A percentile compares a stretch with the other conserved stretches of the same genome.
Conservation (phyloP, 1,140 invertebrate species). For the Uloborus diversus region DNA sequence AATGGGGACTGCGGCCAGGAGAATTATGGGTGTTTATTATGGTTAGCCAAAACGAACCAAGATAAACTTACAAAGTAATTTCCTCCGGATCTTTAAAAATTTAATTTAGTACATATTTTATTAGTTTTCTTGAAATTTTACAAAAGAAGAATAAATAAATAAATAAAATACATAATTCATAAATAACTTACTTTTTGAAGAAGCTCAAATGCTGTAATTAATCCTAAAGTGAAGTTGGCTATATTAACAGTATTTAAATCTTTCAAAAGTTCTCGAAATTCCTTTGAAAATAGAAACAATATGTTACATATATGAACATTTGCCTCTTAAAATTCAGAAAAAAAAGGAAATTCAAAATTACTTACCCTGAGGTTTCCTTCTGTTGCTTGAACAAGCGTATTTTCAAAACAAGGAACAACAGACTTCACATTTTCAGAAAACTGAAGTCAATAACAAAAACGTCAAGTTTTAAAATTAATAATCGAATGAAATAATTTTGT, state of each 20-base stretch:
- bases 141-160: no score
- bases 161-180: no score
- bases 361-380: conserved; percentile 83
- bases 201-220: conserved; percentile 89
- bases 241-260: conserved; percentile 85
- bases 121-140: no score
- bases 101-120: no score
- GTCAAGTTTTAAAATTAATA: no score
- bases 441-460: conserved; percentile 50
- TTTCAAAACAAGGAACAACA: conserved; percentile 83
- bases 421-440: conserved; percentile 62
- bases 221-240: conserved; percentile 92
- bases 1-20: no score
- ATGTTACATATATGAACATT: background rate
- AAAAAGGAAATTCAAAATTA: background rate
- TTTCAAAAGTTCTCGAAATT: conserved; percentile 79
- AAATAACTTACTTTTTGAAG: conserved; percentile 75
- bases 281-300: conserved; percentile 62
- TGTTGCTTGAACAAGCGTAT: conserved; percentile 81
- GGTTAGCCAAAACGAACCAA: no score
- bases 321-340: background rate
- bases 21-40: no score
- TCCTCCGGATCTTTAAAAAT: no score
- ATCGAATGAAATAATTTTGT: no score
- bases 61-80: no score